Evolutionary conservation across 2,113 vertebrate genomes (phyloP), one percentile per base, ranked within the genome.

Genomic region (Cyprinodon variegatus): DNA sequence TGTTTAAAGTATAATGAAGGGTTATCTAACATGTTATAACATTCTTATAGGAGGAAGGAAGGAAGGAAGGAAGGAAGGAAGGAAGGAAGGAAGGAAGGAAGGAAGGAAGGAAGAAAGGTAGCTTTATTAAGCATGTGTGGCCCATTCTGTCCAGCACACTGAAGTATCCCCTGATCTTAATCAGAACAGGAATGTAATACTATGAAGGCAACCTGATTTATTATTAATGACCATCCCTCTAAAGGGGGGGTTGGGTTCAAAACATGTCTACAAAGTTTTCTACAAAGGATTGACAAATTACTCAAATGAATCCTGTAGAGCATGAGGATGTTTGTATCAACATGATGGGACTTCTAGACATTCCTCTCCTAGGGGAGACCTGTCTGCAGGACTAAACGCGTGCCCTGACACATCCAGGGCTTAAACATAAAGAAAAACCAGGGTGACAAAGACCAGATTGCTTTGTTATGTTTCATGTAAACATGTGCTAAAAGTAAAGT

Each of bases 371-470:
- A 13, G n/a, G 11, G 43, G 43, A 11, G 43, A 45, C 9, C 11
- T 7, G 15, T 61, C 41, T 45, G n/a, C 37, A 4, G 0, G 38
- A 11, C 50, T 72, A 64, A 77, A 79, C 70, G 72, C 17, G 64
- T 46, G 4, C 29, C 20, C 39, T 68, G 40, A 61, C n/a, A 2
- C 57, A 70, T 36, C 50, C 60, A 22, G 22, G 37, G 66, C 39
- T 38, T 38, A 38, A 20, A 29, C 20, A 11, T 11, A 22, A 65
- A 79, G 39, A 4, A 3, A 59, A 70, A 41, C 3, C 13, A 63
- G 70, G 60, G 38, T 2, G 64, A 83, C 72, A 71, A 13, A 76
- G 37, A 61, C 46, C 73, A 82, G 77, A 60, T 46, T 17, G 12
- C 14, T 64, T 46, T 40, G 43, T 39, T 40, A 46, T 72, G 72